Conservation (phyloP, 2,888 invertebrate species). For the Junonia oenone region DNA sequence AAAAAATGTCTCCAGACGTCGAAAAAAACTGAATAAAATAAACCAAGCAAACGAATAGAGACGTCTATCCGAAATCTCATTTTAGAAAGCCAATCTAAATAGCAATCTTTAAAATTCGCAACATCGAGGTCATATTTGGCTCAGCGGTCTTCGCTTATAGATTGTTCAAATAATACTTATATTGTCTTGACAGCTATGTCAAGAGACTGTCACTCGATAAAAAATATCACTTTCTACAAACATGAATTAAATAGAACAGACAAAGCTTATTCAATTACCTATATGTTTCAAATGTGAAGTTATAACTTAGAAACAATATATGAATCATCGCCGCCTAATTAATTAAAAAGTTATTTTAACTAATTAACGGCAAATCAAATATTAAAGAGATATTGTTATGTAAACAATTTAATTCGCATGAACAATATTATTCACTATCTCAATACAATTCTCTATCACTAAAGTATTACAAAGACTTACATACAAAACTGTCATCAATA, state of each 20-base stretch:
- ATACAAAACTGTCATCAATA: no score
- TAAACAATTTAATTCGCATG: no score
- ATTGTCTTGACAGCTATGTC: background rate
- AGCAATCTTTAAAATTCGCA: slow-evolving; percentile 7
- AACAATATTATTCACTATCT: no score
- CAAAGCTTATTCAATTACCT: background rate
- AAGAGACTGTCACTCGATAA: background rate
- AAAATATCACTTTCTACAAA: background rate
- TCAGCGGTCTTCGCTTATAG: background rate
- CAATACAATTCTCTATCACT: no score
- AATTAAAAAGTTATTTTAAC: no score
- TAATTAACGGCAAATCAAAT: no score
- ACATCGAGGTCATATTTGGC: slow-evolving; percentile 11
- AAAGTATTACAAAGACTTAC: no score
- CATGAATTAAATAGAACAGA: background rate
- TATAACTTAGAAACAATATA: background rate
- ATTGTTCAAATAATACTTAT: background rate
- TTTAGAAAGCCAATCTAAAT: slow-evolving; percentile 10
- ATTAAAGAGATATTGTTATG: no score
- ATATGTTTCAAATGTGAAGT: no score
- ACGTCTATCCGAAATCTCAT: background rate
- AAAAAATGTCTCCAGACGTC: background rate
- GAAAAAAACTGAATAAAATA: background rate
- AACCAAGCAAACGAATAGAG: background rate
- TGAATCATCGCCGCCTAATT: no score